Evolutionary conservation across 2,888 invertebrate genomes (phyloP).

Genomic region (Agrenia bidenticulata): DNA sequence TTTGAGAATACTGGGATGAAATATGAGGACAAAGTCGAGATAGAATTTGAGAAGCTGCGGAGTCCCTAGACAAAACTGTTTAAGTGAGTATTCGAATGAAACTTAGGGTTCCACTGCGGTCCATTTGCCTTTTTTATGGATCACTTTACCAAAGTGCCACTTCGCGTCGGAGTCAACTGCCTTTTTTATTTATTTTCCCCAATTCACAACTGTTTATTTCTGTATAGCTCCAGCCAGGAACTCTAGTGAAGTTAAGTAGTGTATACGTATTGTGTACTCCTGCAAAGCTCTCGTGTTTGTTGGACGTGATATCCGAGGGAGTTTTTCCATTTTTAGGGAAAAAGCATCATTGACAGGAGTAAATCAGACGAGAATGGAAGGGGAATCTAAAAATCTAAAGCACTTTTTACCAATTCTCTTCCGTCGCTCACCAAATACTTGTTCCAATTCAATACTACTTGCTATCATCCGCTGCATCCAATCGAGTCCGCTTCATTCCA

Average conservation of each 20-base stretch:
- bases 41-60: constrained; percentile 18
- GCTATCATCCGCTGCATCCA: constrained; percentile 5
- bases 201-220: constrained; percentile 18
- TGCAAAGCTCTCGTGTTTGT: neutral
- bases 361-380: constrained; percentile 34
- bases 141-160: constrained; percentile 50
- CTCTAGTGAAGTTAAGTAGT: neutral
- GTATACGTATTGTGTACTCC: constrained; percentile 2
- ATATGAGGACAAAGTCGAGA: constrained; percentile 20
- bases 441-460: constrained; percentile 22
- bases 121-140: constrained; percentile 45
- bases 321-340: constrained; percentile 37
- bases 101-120: constrained; percentile 23
- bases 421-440: constrained; percentile 11
- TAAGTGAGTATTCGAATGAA: constrained; percentile 18
- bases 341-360: constrained; percentile 35
- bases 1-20: constrained; percentile 10
- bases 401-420: constrained; percentile 47
- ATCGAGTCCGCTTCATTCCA: constrained; percentile 33
- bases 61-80: constrained; percentile 13
- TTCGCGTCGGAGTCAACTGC: constrained; percentile 46
- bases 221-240: neutral
- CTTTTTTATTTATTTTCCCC: constrained; percentile 45
- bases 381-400: constrained; percentile 29
- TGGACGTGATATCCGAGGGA: constrained; percentile 4